Conservation (phyloP, 2,113 vertebrate genomes). For the Lonchura striata region DNA sequence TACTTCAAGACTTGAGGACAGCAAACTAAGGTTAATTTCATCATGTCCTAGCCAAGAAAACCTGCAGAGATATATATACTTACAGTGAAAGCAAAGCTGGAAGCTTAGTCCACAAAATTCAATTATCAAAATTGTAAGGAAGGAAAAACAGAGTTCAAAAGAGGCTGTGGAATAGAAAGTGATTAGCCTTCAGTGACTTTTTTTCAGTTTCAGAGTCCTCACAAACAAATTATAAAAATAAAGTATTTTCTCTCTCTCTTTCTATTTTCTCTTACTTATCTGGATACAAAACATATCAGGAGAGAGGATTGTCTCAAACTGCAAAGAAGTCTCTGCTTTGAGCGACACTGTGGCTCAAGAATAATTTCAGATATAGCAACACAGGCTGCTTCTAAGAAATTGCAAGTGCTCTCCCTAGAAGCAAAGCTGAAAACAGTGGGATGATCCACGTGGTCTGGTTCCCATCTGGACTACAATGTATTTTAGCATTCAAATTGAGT, state of each 20-base stretch:
- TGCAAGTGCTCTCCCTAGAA: background rate
- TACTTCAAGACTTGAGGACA: background rate
- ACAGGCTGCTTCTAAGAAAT: background rate
- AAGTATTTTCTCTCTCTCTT: background rate
- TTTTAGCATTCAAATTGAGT: background rate
- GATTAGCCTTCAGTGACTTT: background rate
- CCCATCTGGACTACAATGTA: background rate
- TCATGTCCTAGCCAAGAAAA: background rate
- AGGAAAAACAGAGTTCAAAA: background rate
- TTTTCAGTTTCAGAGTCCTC: background rate
- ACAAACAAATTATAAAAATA: background rate
- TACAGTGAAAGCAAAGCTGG: background rate
- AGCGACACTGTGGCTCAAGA: background rate
- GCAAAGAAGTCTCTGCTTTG: background rate
- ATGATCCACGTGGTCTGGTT: background rate
- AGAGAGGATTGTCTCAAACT: background rate
- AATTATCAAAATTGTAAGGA: background rate
- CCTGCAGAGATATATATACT: background rate
- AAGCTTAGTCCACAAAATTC: background rate
- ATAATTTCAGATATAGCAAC: background rate
- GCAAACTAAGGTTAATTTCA: background rate
- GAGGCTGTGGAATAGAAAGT: background rate
- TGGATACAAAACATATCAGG: background rate
- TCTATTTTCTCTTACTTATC: background rate
- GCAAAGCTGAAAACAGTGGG: background rate